phyloP scores from a whole-genome alignment of 2,888 invertebrate genomes.

The Phalera bucephala region DNA sequence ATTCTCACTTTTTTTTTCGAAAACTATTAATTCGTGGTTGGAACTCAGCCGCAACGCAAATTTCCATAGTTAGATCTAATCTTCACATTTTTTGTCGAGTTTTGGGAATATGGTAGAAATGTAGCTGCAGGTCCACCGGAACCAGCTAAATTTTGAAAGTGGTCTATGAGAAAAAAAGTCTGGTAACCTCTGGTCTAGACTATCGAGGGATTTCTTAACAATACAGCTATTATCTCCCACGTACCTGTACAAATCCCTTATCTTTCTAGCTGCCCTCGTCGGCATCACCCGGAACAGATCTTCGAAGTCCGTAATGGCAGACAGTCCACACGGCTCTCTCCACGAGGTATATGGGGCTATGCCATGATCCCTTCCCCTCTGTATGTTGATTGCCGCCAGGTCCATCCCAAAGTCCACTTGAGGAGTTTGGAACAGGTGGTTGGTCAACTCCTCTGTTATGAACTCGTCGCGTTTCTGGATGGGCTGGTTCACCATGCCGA shows the following conservation, averaged over 20 bases:
- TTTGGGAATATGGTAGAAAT: too few relatives aligned
- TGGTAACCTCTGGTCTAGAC: too few relatives aligned
- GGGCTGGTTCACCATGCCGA: slow-evolving; percentile 90
- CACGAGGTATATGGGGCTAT: slow-evolving; percentile 90
- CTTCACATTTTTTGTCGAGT: too few relatives aligned
- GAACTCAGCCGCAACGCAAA: too few relatives aligned
- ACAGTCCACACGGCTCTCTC: slow-evolving; percentile 90
- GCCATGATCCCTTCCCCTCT: slow-evolving; percentile 93
- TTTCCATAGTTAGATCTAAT: too few relatives aligned
- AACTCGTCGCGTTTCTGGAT: slow-evolving; percentile 92
- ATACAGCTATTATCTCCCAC: too few relatives aligned
- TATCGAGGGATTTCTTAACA: too few relatives aligned
- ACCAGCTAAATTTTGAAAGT: too few relatives aligned
- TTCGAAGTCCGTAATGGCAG: slow-evolving; percentile 85
- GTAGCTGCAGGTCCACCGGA: too few relatives aligned
- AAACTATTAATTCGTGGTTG: too few relatives aligned
- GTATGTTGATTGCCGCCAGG: slow-evolving; percentile 93
- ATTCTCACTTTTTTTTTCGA: too few relatives aligned
- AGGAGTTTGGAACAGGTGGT: slow-evolving; percentile 90
- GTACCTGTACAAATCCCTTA: slow-evolving; percentile 83
- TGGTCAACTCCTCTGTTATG: slow-evolving; percentile 90
- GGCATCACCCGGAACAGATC: slow-evolving; percentile 88
- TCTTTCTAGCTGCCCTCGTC: slow-evolving; percentile 83
- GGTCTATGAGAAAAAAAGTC: too few relatives aligned
- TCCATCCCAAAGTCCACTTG: slow-evolving; percentile 91